Conservation (phyloP, 1,140 invertebrate species). For the Drosophila aff. region DNA sequence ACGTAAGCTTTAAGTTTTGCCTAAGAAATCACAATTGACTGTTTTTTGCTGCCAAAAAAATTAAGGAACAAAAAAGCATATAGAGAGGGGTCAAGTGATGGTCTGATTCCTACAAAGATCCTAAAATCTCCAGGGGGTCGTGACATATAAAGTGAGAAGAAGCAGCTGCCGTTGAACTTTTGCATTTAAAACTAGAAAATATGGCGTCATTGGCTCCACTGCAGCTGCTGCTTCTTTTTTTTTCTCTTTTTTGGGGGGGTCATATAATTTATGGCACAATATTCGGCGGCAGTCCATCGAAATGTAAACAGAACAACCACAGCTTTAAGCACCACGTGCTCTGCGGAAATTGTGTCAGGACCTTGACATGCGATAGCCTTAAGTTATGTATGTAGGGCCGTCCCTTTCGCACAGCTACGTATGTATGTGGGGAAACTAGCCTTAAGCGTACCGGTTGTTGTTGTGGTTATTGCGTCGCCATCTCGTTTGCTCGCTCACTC, state of each 20-base stretch:
- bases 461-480: slow-evolving; percentile 41
- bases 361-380: slow-evolving; percentile 68
- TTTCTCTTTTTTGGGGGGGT: neutral
- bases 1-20: slow-evolving; percentile 42
- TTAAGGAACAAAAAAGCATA: neutral
- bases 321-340: slow-evolving; percentile 54
- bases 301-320: slow-evolving; percentile 38
- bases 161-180: slow-evolving; percentile 22
- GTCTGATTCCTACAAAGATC: slow-evolving; percentile 33
- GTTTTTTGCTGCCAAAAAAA: slow-evolving; percentile 43
- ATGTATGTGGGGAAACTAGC: slow-evolving; percentile 30
- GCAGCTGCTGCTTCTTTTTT: slow-evolving; percentile 10
- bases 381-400: slow-evolving; percentile 55
- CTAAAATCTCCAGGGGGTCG: slow-evolving; percentile 5
- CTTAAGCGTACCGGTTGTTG: slow-evolving; percentile 61
- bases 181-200: slow-evolving; percentile 9
- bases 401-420: slow-evolving; percentile 19
- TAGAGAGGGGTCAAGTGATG: slow-evolving; percentile 19
- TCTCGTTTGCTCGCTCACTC: slow-evolving; percentile 1
- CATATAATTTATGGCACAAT: slow-evolving; percentile 45
- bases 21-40: slow-evolving; percentile 41
- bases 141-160: slow-evolving; percentile 10
- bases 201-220: slow-evolving; percentile 34
- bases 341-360: slow-evolving; percentile 66
- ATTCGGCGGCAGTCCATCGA: slow-evolving; percentile 39